phyloP scores from a whole-genome alignment of 1,140 invertebrate species.

The Philotrypesis tridentata region DNA sequence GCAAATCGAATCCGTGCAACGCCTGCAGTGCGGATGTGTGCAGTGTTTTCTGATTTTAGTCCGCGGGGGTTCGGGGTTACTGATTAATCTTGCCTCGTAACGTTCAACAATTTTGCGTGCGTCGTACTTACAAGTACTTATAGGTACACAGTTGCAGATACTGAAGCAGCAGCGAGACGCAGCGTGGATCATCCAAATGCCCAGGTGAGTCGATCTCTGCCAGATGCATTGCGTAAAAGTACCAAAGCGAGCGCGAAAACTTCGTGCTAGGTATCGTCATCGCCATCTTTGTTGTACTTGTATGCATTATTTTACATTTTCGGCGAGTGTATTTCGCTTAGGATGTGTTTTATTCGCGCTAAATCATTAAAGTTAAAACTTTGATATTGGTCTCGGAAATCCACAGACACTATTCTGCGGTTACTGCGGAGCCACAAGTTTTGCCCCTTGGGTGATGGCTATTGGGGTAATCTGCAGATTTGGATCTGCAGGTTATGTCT shows the following conservation, averaged over 20 bases:
- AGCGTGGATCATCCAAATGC: conserved; percentile 2
- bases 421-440: neutral
- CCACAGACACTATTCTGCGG: too few relatives aligned
- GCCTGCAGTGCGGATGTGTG: too few relatives aligned
- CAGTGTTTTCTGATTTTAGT: too few relatives aligned
- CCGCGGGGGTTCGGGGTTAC: too few relatives aligned
- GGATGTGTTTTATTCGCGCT: neutral
- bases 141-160: too few relatives aligned
- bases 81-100: too few relatives aligned
- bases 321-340: neutral
- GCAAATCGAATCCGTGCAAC: too few relatives aligned
- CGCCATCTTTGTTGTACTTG: conserved; percentile 39
- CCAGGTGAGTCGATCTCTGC: conserved; percentile 30
- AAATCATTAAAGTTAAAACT: neutral
- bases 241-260: neutral
- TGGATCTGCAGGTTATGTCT: conserved; percentile 38
- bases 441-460: neutral
- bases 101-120: neutral
- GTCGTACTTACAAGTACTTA: too few relatives aligned
- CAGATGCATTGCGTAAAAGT: conserved; percentile 31
- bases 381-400: neutral
- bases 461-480: neutral
- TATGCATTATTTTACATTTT: neutral
- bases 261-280: neutral
- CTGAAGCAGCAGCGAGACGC: neutral